Evolutionary conservation across 2,888 invertebrate species (phyloP), one percentile per base, ranked within the genome.

Genomic region (Tachina lurida): DNA sequence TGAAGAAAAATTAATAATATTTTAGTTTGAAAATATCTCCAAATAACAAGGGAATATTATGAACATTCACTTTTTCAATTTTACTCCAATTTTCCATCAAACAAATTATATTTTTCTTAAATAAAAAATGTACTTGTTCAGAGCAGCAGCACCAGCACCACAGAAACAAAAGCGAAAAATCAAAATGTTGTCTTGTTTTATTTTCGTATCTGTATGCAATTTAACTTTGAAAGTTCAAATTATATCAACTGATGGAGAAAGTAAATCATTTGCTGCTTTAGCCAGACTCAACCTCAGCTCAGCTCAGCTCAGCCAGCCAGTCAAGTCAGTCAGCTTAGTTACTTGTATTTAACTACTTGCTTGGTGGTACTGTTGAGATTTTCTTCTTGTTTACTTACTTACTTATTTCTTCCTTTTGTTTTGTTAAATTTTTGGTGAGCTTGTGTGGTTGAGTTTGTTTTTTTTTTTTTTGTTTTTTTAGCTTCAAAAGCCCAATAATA

Each of bases 211-310:
- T 58, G 15, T 58, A 62, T 54, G 60, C 71, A 62, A 58, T 80
- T 80, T 58, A 86, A 86, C 86, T 81, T 86, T 79, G 86, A 86
- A 86, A 86, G 86, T 86, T 83, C 83, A 86, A 83, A 83, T 86
- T 86, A 76, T 86, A 83, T 56, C 86, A 71, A 79, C 67, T 62
- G 75, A 73, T 62, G 83, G 86, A 86, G 86, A 86, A 86, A 86
- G 86, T 86, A 86, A 86, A 86, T 86, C 86, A 86, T 86, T 78
- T 75, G 75, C 58, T 76, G 80, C 54, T 84, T 78, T 84, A 58
- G 17, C 31, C 22, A 54, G 56, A 39, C 67, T 62, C 45, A 67
- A 41, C 15, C 60, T n/a, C 68, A 79, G 31, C 62, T 22, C 70
- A 54, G 15, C 13, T 17, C 4, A 45, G 22, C 47, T 13, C 19